Evolutionary conservation across 2,888 invertebrate species (phyloP).

Genomic region (Sussaba pulchella): DNA sequence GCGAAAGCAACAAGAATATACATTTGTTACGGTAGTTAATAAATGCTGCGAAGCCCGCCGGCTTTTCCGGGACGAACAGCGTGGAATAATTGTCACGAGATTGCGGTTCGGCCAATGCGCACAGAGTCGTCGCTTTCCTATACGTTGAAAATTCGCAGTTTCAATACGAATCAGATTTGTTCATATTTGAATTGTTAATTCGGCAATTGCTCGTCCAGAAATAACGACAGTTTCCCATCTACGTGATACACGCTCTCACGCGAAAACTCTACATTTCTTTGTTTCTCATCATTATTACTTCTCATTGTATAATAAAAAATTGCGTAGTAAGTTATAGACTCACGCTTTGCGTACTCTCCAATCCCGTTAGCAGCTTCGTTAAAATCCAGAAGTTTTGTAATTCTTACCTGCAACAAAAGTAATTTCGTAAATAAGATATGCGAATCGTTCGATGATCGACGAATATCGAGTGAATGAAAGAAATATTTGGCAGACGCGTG

Average conservation of each 20-base stretch:
- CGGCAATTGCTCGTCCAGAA: conserved; percentile 53
- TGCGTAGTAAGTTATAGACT: conserved; percentile 27
- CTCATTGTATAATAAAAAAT: conserved; percentile 12
- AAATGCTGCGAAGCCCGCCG: conserved; percentile 47
- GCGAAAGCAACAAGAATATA: conserved; percentile 59
- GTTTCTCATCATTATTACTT: conserved; percentile 11
- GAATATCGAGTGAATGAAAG: not conserved
- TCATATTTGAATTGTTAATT: conserved; percentile 65
- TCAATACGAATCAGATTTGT: conserved; percentile 35
- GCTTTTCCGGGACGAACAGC: conserved; percentile 56
- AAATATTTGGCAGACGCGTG: conserved; percentile 56
- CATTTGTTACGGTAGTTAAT: conserved; percentile 62
- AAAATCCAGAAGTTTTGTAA: conserved; percentile 5
- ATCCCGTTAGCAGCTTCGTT: not conserved
- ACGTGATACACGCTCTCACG: not conserved
- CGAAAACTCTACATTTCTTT: conserved; percentile 6
- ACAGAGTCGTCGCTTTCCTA: conserved; percentile 14
- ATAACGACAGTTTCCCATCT: conserved; percentile 53
- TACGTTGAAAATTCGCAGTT: conserved; percentile 1
- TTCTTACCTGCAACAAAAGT: conserved; percentile 72
- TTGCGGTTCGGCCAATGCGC: conserved; percentile 51
- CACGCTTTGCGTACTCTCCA: conserved; percentile 21
- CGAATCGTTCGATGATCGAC: not conserved
- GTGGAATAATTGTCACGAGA: conserved; percentile 62
- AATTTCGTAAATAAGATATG: not conserved